A percentile compares a stretch with the other conserved stretches of the same genome.
These are phyloP conservation scores for Atethmia centrago DNA, from an alignment of 2,888 invertebrate species.

Conservation along the genomic window DNA sequence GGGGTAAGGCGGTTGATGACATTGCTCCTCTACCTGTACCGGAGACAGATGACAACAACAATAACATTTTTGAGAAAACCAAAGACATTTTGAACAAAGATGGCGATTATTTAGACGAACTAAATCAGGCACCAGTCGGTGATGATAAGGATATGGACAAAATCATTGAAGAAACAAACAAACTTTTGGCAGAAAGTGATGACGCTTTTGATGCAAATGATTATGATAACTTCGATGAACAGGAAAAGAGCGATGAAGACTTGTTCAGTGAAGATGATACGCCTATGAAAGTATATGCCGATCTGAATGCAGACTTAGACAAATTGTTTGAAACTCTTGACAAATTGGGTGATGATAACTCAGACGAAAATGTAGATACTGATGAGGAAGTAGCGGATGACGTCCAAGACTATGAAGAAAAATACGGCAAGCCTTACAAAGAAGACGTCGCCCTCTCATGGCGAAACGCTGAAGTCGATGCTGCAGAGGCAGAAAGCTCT, in stretches of 20 bases:
- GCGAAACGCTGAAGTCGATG: conserved; percentile 40
- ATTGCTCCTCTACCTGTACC: conserved; percentile 47
- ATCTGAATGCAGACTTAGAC: conserved; percentile 78
- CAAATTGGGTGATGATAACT: conserved; percentile 70
- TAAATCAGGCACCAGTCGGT: not conserved
- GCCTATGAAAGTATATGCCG: conserved; percentile 73
- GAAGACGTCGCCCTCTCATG: conserved; percentile 60
- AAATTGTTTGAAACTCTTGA: conserved; percentile 76
- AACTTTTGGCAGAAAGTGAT: conserved; percentile 68
- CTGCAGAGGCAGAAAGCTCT: not conserved
- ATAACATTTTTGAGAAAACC: conserved; percentile 34
- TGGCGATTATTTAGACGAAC: conserved; percentile 38
- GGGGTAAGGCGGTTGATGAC: conserved; percentile 54
- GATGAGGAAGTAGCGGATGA: conserved; percentile 46
- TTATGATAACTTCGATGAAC: conserved; percentile 52
- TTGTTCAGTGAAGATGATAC: conserved; percentile 68
- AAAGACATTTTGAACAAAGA: conserved; percentile 40
- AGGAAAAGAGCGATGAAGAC: conserved; percentile 48
- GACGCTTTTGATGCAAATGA: conserved; percentile 62
- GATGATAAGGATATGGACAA: conserved; percentile 49
- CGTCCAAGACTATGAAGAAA: conserved; percentile 70
- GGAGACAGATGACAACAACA: conserved; percentile 15
- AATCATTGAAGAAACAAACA: conserved; percentile 60
- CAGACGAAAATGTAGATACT: conserved; percentile 48
- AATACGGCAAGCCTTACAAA: conserved; percentile 64